phyloP scores from a whole-genome alignment of 2,797 vertebrate species.

The Centroberyx gerrardi region DNA sequence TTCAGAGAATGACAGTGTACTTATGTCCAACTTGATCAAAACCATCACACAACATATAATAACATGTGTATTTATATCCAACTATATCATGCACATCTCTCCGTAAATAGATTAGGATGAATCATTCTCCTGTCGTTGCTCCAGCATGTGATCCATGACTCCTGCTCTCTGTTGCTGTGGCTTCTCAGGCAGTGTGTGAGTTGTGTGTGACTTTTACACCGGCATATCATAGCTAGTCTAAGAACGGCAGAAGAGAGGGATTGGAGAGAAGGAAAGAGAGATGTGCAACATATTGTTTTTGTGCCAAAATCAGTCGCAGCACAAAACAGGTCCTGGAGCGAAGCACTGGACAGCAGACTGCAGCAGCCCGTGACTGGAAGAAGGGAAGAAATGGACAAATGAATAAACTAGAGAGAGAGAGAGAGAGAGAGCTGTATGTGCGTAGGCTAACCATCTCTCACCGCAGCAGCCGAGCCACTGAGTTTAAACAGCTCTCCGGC shows the following conservation, averaged over 20 bases:
- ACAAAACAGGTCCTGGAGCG: slow-evolving; percentile 33
- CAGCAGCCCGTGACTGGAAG: slow-evolving; percentile 18
- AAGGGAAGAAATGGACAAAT: slow-evolving; percentile 21
- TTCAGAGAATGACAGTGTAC: slow-evolving; percentile 56
- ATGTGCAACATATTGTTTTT: slow-evolving; percentile 28
- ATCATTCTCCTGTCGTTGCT: slow-evolving; percentile 24
- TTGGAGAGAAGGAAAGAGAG: slow-evolving; percentile 25
- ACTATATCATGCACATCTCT: slow-evolving; percentile 5
- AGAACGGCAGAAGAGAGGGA: slow-evolving; percentile 5
- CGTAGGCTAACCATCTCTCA: slow-evolving; percentile 55
- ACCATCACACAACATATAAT: slow-evolving; percentile 33
- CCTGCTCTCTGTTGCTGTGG: slow-evolving; percentile 20
- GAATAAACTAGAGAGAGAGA: not conserved
- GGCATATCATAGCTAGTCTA: not conserved
- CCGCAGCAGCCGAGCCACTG: slow-evolving; percentile 54
- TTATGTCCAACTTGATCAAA: slow-evolving; percentile 59
- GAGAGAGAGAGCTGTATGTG: slow-evolving; percentile 46
- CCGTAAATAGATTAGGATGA: slow-evolving; percentile 14
- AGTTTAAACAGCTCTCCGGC: slow-evolving; percentile 70
- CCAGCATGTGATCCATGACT: slow-evolving; percentile 31
- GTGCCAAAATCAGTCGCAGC: slow-evolving; percentile 22
- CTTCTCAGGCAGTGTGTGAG: not conserved
- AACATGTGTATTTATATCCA: slow-evolving; percentile 30
- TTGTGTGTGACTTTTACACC: not conserved
- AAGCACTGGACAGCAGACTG: slow-evolving; percentile 33